Evolutionary conservation across 1,140 invertebrate species (phyloP), one percentile per base, ranked within the genome.

Genomic region (Dufourea novaeangliae): DNA sequence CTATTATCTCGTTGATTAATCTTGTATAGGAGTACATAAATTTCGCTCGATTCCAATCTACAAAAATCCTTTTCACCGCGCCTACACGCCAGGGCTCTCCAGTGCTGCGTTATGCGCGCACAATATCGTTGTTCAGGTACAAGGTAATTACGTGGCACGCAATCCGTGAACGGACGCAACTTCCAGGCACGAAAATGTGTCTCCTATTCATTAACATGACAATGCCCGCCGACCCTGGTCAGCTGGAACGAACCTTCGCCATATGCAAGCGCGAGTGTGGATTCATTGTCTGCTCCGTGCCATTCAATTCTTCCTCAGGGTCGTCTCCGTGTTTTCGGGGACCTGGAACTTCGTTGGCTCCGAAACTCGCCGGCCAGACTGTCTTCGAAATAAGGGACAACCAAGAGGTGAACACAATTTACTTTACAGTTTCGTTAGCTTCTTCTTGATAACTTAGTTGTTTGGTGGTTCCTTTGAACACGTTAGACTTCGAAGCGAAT

Each of bases 271-370:
- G 62, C 77, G 80, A 84, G 78, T 50, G 64, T 62, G 78, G 76
- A 78, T 80, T 85, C 82, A 86, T 87, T 80, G 81, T 78, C 74
- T 76, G 78, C 78, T 78, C 78, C 62, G 70, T 88, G 78, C 86
- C 85, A 78, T 86, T 88, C 82, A 83, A 87, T 86, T 82, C 79
- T 72, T 84, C 59, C 69, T 85, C 87, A 87, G 83, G 86, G 78
- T 82, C 84, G 87, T 86, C 56, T 44, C 54, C 29, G 37, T 54
- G 27, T 62, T 78, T 73, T 29, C 17, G 29, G 27, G 61, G 11
- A 22, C 68, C 78, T 67, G 64, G 56, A 72, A 80, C 73, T 59
- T 63, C 8, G 2, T 20, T 10, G 67, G 14, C 27, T 27, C 22
- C 62, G 41, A 44, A 66, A 54, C 17, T 5, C 4, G 14, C 3